Evolutionary conservation across 2,797 vertebrate genomes (phyloP).

Genomic region (Perodicticus potto): DNA sequence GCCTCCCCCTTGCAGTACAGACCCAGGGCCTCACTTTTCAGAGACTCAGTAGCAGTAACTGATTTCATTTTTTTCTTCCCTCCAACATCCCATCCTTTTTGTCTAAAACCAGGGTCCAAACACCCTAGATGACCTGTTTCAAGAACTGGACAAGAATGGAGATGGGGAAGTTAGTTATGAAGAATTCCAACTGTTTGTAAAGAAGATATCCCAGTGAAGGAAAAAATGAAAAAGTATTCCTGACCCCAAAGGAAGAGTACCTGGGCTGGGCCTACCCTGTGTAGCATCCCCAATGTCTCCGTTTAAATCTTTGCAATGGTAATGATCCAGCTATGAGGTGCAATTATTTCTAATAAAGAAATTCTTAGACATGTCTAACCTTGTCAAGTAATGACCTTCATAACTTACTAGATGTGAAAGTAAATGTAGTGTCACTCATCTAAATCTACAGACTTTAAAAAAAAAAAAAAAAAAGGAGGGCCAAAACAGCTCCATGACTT

Average conservation of each 20-base stretch:
- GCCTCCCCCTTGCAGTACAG: not conserved
- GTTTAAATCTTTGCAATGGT: not conserved
- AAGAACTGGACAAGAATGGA: slow-evolving; percentile 80
- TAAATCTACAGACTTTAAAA: slow-evolving; percentile 4
- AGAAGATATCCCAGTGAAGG: slow-evolving; percentile 73
- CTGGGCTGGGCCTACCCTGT: not conserved
- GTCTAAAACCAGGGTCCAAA: slow-evolving; percentile 66
- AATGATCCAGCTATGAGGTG: not conserved
- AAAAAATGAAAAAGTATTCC: not conserved
- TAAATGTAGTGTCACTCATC: slow-evolving; percentile 27
- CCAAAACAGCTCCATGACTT: not conserved
- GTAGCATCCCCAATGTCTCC: not conserved
- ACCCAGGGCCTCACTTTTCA: not conserved
- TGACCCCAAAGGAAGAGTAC: not conserved
- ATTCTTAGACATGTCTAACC: slow-evolving; percentile 5
- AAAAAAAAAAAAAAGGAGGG: not conserved
- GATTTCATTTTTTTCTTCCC: slow-evolving; percentile 40
- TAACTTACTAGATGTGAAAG: slow-evolving; percentile 30
- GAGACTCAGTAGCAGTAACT: not conserved
- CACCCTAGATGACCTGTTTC: slow-evolving; percentile 73
- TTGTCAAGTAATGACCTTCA: slow-evolving; percentile 47
- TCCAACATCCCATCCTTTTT: slow-evolving; percentile 9
- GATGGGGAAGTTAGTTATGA: slow-evolving; percentile 80
- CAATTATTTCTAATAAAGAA: slow-evolving; percentile 71
- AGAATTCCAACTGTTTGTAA: slow-evolving; percentile 76